A percentile compares a stretch with the other conserved stretches of the same genome.
Conservation (phyloP, 2,888 invertebrate genomes). For the Autographa gamma region DNA sequence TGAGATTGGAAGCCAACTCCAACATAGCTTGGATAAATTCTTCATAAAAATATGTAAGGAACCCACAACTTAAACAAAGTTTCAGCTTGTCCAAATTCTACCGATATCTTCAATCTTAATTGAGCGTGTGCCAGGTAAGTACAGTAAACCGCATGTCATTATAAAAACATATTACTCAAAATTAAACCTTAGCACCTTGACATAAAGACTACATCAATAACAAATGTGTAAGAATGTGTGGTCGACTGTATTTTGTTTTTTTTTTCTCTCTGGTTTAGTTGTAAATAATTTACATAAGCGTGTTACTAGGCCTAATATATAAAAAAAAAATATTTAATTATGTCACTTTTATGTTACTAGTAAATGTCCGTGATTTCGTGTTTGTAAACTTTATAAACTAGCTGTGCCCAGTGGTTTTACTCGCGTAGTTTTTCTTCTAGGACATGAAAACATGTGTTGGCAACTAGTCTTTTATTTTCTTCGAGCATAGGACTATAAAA, state of each 20-base stretch:
- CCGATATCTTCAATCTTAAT: slow-evolving; percentile 47
- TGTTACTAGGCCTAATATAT: not conserved
- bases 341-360: too few species aligned
- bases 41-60: slow-evolving; percentile 14
- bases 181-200: not conserved
- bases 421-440: too few species aligned
- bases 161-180: not conserved
- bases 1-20: too few species aligned
- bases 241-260: not conserved
- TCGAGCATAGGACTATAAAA: too few species aligned
- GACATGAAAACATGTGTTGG: too few species aligned
- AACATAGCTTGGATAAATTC: too few species aligned
- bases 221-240: too few species aligned
- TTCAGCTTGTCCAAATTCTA: slow-evolving; percentile 9
- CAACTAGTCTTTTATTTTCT: too few species aligned
- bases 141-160: not conserved
- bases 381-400: too few species aligned
- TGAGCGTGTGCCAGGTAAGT: slow-evolving; percentile 36
- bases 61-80: slow-evolving; percentile 1
- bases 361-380: too few species aligned
- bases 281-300: not conserved
- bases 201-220: not conserved
- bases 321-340: too few species aligned
- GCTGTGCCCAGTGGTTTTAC: too few species aligned
- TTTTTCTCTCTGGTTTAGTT: slow-evolving; percentile 5